Evolutionary conservation across 2,113 vertebrate genomes (phyloP), one percentile per base, ranked within the genome.

Genomic region (Urocolius indicus): DNA sequence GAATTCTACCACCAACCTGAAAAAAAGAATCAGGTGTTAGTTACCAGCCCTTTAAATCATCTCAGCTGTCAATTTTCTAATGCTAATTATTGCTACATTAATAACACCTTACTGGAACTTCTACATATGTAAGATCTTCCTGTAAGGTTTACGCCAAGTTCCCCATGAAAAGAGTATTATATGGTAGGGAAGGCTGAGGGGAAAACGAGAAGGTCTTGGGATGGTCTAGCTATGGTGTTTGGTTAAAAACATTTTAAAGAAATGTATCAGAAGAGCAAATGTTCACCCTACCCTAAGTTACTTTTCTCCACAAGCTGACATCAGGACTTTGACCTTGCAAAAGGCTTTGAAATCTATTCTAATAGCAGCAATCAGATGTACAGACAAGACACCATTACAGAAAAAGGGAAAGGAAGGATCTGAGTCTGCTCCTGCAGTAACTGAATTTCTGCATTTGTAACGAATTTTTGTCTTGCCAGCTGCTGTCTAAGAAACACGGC

Each of bases 1-100:
- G 84, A 95, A 98, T 96, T 98, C 98, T 30, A 97, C 97, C 51
- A 98, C 91, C 89, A 98, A 92, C 87, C 98, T 98, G 92, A n/a
- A 68, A 69, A 69, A 54, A 73, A 36, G 36, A 32, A 74, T 30
- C 52, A 41, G 38, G 9, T 61, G 61, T 51, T 79, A 83, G 81
- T 58, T 58, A 38, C 45, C 32, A 41, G n/a, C 41, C 41, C 27
- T 72, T 84, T 27, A 61, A 65, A 55, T 26, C 52, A 29, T 5
- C 58, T 68, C 52, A 75, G 80, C 14, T 52, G 26, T 72, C 49
- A 32, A 52, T 76, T 62, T 74, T 62, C 77, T 75, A 67, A 55
- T 66, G n/a, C 3, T 79, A 57, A 24, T 45, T 43, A 38, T 22
- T 72, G 34, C 5, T 3, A 32, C 16, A 32, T 51, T 67, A 62